Evolutionary conservation across 2,797 vertebrate species (phyloP).

Genomic region (Falco cherrug): DNA sequence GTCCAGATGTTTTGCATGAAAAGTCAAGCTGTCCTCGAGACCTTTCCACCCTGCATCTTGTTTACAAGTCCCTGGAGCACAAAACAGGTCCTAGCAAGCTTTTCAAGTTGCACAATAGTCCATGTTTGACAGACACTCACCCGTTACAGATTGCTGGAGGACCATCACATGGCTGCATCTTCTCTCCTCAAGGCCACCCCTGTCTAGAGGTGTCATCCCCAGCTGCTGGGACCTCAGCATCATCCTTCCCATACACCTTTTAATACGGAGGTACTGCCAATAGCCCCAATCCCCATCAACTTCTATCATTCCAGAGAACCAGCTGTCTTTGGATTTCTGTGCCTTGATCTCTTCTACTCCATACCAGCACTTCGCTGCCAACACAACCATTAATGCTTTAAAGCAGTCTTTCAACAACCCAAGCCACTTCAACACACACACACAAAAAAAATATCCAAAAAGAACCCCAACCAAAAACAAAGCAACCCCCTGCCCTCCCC

Average conservation of each 20-base stretch:
- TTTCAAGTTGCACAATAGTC: background rate
- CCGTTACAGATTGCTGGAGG: background rate
- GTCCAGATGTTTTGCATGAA: background rate
- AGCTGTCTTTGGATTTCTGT: background rate
- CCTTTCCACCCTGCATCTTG: too few relatives aligned
- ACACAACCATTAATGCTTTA: background rate
- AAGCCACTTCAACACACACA: background rate
- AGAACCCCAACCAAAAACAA: background rate
- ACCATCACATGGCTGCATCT: rapidly evolving
- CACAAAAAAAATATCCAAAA: background rate
- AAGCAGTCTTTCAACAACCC: background rate
- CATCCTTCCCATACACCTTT: background rate
- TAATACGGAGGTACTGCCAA: background rate
- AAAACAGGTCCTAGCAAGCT: rapidly evolving
- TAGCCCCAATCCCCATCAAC: background rate
- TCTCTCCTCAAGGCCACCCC: background rate
- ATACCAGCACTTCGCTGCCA: background rate
- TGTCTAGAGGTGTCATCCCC: background rate
- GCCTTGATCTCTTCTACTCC: background rate
- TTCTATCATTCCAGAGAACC: background rate
- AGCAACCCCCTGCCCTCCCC: rapidly evolving
- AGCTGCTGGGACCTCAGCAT: background rate
- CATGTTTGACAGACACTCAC: rapidly evolving
- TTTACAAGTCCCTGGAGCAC: rapidly evolving
- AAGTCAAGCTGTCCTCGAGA: background rate